Evolutionary conservation across 2,888 invertebrate genomes (phyloP).

Genomic region (Ashinkailepas kermadecensis): DNA sequence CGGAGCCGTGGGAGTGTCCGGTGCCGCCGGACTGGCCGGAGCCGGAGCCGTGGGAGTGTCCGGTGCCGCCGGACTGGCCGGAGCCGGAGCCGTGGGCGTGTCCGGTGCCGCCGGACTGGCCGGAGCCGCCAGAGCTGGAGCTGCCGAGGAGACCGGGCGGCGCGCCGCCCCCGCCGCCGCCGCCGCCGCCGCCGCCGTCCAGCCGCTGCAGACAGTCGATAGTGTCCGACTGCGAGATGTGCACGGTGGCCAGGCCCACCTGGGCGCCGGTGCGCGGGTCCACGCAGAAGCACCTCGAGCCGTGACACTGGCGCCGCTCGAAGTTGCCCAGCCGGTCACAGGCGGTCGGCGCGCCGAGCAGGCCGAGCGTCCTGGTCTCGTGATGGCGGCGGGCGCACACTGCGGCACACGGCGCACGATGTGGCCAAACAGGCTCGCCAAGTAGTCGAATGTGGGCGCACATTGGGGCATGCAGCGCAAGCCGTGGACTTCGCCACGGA

Average conservation of each 20-base stretch:
- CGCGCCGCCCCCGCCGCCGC: not conserved
- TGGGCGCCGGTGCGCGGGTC: slow-evolving; percentile 27
- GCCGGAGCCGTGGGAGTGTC: too few species aligned
- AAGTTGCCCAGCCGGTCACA: slow-evolving; percentile 32
- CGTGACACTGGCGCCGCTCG: slow-evolving; percentile 32
- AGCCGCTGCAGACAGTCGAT: not conserved
- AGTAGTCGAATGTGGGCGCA: too few species aligned
- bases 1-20: slow-evolving; percentile 7
- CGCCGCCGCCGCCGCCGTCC: not conserved
- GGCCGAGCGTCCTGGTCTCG: not conserved
- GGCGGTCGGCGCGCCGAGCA: slow-evolving; percentile 26
- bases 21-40: too few species aligned
- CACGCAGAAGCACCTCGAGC: slow-evolving; percentile 31
- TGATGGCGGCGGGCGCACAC: not conserved
- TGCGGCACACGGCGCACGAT: not conserved
- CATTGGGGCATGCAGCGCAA: too few species aligned
- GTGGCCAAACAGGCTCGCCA: too few species aligned
- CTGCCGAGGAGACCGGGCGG: not conserved
- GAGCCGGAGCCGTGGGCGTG: not conserved
- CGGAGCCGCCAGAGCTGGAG: not conserved
- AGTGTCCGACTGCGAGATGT: not conserved
- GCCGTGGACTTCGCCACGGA: too few species aligned
- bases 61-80: not conserved
- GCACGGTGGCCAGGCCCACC: not conserved
- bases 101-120: not conserved